These are phyloP conservation scores for Notoglanidium macrostoma DNA, from an alignment of 2,797 vertebrate genomes.

Conservation along the genomic window DNA sequence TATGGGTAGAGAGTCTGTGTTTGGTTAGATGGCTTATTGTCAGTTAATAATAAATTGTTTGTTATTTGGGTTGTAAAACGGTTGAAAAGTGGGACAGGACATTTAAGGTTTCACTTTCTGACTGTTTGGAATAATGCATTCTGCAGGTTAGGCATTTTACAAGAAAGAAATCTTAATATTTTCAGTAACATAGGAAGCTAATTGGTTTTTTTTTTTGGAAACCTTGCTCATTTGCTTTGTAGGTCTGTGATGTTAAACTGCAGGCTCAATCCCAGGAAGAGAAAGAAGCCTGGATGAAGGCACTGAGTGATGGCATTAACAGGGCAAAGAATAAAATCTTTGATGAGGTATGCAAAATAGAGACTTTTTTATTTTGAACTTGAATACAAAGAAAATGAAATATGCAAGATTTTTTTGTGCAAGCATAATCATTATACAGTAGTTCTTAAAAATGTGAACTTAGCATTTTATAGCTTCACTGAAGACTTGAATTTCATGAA, in stretches of 20 bases:
- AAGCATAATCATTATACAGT: neutral
- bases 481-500: neutral
- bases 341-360: constrained; percentile 82
- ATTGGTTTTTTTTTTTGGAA: neutral
- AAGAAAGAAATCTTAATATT: neutral
- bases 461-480: neutral
- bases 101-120: neutral
- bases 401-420: neutral
- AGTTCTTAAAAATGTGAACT: neutral
- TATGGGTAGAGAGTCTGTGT: neutral
- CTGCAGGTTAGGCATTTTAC: neutral
- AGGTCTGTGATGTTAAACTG: constrained; percentile 91
- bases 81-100: neutral
- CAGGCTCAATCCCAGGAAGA: constrained; percentile 84
- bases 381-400: neutral
- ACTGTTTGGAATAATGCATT: neutral
- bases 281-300: constrained; percentile 93
- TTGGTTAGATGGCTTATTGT: neutral
- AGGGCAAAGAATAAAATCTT: constrained; percentile 92
- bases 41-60: neutral
- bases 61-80: too few relatives aligned
- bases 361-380: neutral
- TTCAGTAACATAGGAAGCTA: neutral
- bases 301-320: constrained; percentile 85
- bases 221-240: constrained; percentile 46